phyloP scores from a whole-genome alignment of 1,140 invertebrate species.

The Drosophila murphyi region DNA sequence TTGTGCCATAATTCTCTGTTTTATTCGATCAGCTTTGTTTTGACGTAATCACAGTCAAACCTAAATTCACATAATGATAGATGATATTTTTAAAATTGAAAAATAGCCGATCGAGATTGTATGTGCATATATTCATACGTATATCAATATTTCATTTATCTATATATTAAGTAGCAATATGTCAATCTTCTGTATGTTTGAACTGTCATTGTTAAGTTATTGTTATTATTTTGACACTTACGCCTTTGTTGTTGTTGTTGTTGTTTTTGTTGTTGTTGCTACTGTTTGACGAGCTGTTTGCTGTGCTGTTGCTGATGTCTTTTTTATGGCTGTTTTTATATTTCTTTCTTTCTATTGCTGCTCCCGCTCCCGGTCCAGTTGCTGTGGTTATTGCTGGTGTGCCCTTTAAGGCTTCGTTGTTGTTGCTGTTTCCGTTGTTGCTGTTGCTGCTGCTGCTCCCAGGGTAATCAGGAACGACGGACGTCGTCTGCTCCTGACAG shows the following conservation, averaged over 20 bases:
- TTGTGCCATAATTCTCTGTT: too few species aligned
- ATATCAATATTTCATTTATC: too few species aligned
- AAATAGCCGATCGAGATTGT: too few species aligned
- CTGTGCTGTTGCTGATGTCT: conserved; percentile 58
- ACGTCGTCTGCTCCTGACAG: conserved; percentile 51
- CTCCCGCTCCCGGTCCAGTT: neutral
- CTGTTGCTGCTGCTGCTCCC: conserved; percentile 33
- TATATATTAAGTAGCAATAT: too few species aligned
- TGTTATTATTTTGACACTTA: conserved; percentile 44
- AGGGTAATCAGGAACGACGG: conserved; percentile 24
- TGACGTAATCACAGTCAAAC: too few species aligned
- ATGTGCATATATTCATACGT: too few species aligned
- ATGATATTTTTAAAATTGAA: too few species aligned
- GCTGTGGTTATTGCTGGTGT: conserved; percentile 4
- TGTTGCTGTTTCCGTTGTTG: conserved; percentile 29
- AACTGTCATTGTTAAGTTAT: neutral
- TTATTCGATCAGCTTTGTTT: too few species aligned
- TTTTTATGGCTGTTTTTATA: conserved; percentile 68
- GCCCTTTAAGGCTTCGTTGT: conserved; percentile 14
- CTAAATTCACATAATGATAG: too few species aligned
- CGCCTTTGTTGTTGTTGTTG: conserved; percentile 50
- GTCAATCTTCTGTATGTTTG: neutral
- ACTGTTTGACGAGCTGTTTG: conserved; percentile 29
- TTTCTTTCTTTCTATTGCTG: conserved; percentile 50
- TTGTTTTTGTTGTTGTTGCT: conserved; percentile 36